Conservation (phyloP, 2,888 invertebrate species). For the Agapetus fuscipes region DNA sequence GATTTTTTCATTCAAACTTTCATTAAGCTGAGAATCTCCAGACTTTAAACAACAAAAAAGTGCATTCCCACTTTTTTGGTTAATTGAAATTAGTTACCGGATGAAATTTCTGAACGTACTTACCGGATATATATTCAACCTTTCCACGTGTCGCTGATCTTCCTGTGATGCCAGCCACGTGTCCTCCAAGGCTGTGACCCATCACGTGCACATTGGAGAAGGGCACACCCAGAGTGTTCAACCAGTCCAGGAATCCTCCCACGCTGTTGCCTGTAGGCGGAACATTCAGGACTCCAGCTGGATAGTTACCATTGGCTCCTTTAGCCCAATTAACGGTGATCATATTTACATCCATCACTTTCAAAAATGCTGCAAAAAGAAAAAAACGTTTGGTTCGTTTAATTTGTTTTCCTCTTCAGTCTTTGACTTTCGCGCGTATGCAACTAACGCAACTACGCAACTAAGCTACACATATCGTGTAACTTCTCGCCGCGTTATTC, state of each 20-base stretch:
- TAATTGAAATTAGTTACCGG: too few relatives aligned
- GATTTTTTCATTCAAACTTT: too few relatives aligned
- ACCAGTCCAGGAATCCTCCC: constrained; percentile 11
- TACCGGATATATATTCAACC: constrained; percentile 12
- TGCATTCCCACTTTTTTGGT: too few relatives aligned
- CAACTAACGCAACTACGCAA: too few relatives aligned
- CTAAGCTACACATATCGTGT: too few relatives aligned
- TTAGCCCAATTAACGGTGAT: constrained; percentile 12
- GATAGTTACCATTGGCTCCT: constrained; percentile 6
- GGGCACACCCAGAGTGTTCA: constrained; percentile 9
- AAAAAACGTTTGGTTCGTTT: not conserved
- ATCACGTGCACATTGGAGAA: constrained; percentile 12
- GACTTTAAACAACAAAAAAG: too few relatives aligned
- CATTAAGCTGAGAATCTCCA: too few relatives aligned
- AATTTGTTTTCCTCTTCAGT: too few relatives aligned
- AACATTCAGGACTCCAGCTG: constrained; percentile 5
- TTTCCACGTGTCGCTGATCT: constrained; percentile 7
- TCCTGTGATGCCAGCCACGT: constrained; percentile 10
- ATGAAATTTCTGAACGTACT: too few relatives aligned
- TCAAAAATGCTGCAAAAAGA: constrained; percentile 12
- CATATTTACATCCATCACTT: constrained; percentile 10
- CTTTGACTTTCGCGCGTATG: too few relatives aligned
- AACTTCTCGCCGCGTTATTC: too few relatives aligned
- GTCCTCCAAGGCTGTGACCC: constrained; percentile 16
- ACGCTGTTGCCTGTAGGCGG: constrained; percentile 3